Base-by-base conservation (phyloP, 1,140 invertebrate genomes). In the Drosophila melanica region DNA sequence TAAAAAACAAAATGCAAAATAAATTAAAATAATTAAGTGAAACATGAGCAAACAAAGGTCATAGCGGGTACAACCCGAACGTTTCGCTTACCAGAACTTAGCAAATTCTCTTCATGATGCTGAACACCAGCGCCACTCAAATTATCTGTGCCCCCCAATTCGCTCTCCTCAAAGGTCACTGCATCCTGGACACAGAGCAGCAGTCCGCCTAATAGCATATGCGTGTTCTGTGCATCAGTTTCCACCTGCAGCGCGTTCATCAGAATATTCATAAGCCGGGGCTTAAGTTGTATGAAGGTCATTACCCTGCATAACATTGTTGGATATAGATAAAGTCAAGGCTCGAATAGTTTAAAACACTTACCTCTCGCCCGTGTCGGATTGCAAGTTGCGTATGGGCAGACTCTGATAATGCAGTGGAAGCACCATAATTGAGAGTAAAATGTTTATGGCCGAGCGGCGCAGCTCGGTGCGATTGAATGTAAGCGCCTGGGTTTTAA, bases 341-440 rank as follows among this genome's bases (percentile, higher is more conserved):
- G 18, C 39, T 4, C 9, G 44, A 16, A 20, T 20, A 0, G 14
- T 5, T 9, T 8, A 0, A 1, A 3, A 0, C 6, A 90, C 92
- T 91, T 74, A 92, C 93, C 93, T 91, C 65, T 93, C 92, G 70
- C 92, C 90, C 59, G 85, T 80, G 23, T 93, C 92, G 54, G 92
- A 91, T 9, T 94, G 94, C 44, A 96, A 92, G 90, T 97, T 96
- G 59, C 96, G 95, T 27, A 97, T 97, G 9, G 94, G 92, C 47
- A 97, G 92, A 86, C 95, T 96, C 93, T 96, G 96, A 91, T 98
- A 98, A 93, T 99, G 98, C 44, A 98, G 93, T 0, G 98, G 98
- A 70, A 99, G 93, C 30, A 96, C 95, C 35, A 99, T 93, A 86
- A 99, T 95, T 0, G 98, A 98, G 51, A 98, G 92, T 12, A 99